Conservation (phyloP, 2,888 invertebrate species). For the Drosophila mercatorum region DNA sequence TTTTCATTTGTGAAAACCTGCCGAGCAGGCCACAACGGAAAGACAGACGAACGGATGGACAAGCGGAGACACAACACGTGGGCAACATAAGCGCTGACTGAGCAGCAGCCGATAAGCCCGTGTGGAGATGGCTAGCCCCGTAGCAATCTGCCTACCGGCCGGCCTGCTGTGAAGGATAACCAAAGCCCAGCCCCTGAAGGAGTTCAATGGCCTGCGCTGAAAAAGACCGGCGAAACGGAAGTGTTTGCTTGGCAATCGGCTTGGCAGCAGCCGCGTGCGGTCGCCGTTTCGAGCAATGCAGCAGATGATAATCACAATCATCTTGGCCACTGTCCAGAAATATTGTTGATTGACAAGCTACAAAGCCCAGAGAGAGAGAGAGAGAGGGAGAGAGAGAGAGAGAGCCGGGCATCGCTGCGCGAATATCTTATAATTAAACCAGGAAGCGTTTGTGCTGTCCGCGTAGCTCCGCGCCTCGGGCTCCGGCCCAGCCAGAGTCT, state of each 20-base stretch:
- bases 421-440: slow-evolving; percentile 78
- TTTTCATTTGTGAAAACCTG: slow-evolving; percentile 72
- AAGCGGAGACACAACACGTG: slow-evolving; percentile 57
- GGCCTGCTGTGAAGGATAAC: slow-evolving; percentile 39
- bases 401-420: slow-evolving; percentile 35
- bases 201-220: slow-evolving; percentile 53
- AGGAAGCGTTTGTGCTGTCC: slow-evolving; percentile 73
- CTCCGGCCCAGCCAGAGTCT: not conserved
- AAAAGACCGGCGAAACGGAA: slow-evolving; percentile 70
- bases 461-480: slow-evolving; percentile 16
- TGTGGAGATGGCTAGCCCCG: not conserved
- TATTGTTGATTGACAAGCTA: slow-evolving; percentile 77
- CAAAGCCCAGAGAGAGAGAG: slow-evolving; percentile 8
- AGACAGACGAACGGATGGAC: not conserved
- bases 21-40: slow-evolving; percentile 35
- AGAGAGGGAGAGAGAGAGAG: slow-evolving; percentile 4
- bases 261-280: not conserved
- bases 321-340: slow-evolving; percentile 49
- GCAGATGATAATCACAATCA: slow-evolving; percentile 71
- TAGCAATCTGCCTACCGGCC: not conserved
- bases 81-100: slow-evolving; percentile 69
- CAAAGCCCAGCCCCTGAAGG: slow-evolving; percentile 15
- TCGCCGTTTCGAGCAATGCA: slow-evolving; percentile 14
- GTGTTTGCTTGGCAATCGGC: slow-evolving; percentile 55
- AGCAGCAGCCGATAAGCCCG: slow-evolving; percentile 68